Percentiles rank a stretch among this genome's conserved stretches.
Conservation (phyloP, 2,113 vertebrate species). For the Axis porcinus region DNA sequence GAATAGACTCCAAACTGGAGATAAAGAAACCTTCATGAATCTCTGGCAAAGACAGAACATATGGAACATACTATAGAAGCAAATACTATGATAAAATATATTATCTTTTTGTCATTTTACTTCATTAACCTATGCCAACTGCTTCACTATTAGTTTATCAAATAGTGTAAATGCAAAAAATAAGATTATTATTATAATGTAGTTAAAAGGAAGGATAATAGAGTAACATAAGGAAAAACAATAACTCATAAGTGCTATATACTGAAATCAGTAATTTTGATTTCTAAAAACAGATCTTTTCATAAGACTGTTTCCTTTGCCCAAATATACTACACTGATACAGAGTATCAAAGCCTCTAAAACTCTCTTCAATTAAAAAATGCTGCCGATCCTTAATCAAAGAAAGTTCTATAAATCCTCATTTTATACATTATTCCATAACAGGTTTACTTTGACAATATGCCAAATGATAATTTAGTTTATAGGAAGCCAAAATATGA, state of each 20-base stretch:
- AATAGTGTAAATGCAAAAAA: background rate
- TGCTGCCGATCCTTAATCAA: background rate
- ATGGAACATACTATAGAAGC: constrained; percentile 27
- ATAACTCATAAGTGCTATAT: background rate
- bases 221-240: background rate
- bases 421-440: background rate
- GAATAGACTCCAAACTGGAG: constrained; percentile 49
- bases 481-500: background rate
- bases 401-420: background rate
- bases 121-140: background rate
- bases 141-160: background rate
- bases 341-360: background rate
- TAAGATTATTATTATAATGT: background rate
- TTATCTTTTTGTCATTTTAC: background rate
- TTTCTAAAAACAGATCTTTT: background rate
- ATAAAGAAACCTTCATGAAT: constrained; percentile 49
- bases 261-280: background rate
- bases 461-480: background rate
- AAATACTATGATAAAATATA: constrained; percentile 28
- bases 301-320: background rate
- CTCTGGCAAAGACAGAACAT: constrained; percentile 45
- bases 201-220: background rate
- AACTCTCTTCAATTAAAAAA: background rate
- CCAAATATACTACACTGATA: background rate
- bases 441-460: background rate